Percentiles rank a stretch among this genome's conserved stretches.
Conservation (phyloP, 2,797 vertebrate species). For the Pelodytes ibericus region DNA sequence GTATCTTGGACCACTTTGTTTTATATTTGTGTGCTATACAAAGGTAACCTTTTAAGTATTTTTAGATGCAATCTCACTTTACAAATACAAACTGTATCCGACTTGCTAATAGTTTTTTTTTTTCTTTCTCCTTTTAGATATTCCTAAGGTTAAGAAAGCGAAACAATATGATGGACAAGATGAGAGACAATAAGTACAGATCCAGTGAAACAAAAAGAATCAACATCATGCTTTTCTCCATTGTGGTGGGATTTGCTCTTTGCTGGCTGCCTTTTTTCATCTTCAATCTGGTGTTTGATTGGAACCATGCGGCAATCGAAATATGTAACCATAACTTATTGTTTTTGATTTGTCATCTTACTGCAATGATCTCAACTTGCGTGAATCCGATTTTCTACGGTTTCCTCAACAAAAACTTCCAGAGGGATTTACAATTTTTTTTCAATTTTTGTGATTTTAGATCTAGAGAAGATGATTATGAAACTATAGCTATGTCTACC, state of each 20-base stretch:
- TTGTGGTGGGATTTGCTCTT: conserved; percentile 82
- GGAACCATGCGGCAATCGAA: conserved; percentile 81
- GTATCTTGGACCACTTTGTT: conserved; percentile 82
- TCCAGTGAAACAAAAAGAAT: conserved; percentile 82
- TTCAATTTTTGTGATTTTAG: conserved; percentile 82
- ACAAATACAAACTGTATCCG: not conserved
- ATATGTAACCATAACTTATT: conserved; percentile 82
- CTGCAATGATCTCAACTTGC: conserved; percentile 85
- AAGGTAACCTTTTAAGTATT: conserved; percentile 74
- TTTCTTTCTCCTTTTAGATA: conserved; percentile 70
- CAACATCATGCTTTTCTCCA: conserved; percentile 84
- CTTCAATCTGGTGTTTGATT: conserved; percentile 84
- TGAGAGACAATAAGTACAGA: conserved; percentile 82
- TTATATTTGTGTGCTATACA: conserved; percentile 87
- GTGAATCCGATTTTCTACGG: conserved; percentile 87
- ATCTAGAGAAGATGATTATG: conserved; percentile 81
- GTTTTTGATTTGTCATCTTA: conserved; percentile 84
- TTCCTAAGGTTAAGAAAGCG: conserved; percentile 81
- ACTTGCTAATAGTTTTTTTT: conserved; percentile 2
- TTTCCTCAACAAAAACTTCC: conserved; percentile 88
- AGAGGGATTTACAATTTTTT: conserved; percentile 81
- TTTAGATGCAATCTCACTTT: conserved; percentile 23
- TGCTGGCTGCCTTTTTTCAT: conserved; percentile 87
- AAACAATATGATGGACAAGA: conserved; percentile 84
- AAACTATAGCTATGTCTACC: conserved; percentile 88